These are phyloP conservation scores for Cynopterus sphinx DNA, from an alignment of 2,797 vertebrate genomes.

Conservation along the genomic window DNA sequence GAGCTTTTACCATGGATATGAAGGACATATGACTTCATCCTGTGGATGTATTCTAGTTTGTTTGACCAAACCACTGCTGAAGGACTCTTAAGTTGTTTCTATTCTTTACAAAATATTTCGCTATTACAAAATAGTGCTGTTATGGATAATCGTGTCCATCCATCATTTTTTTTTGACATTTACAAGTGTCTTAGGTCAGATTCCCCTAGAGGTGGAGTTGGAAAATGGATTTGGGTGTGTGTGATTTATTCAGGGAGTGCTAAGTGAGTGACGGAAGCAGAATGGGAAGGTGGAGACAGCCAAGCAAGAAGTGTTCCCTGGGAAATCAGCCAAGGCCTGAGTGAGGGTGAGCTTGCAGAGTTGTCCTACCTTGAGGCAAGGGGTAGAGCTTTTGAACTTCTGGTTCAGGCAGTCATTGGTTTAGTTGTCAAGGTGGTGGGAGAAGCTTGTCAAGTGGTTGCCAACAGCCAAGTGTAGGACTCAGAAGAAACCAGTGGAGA, in stretches of 20 bases:
- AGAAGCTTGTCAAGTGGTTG: not conserved
- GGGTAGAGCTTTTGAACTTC: not conserved
- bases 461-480: not conserved
- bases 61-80: not conserved
- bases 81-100: slow-evolving; percentile 1
- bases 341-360: not conserved
- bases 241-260: not conserved
- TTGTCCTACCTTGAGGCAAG: not conserved
- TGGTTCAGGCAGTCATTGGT: not conserved
- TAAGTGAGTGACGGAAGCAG: not conserved
- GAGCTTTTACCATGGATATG: not conserved
- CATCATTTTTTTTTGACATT: not conserved
- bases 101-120: slow-evolving; percentile 44
- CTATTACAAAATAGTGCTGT: not conserved
- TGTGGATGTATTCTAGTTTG: not conserved
- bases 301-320: not conserved
- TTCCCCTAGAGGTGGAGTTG: not conserved
- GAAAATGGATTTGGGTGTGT: not conserved
- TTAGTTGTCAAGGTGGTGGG: not conserved
- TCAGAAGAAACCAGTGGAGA: not conserved
- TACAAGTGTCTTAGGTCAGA: not conserved
- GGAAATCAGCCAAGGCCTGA: not conserved
- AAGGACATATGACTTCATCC: not conserved
- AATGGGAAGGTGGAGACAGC: not conserved
- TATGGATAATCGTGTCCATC: not conserved